Evolutionary conservation across 2,797 vertebrate species (phyloP).

Genomic region (Helarctos malayanus): DNA sequence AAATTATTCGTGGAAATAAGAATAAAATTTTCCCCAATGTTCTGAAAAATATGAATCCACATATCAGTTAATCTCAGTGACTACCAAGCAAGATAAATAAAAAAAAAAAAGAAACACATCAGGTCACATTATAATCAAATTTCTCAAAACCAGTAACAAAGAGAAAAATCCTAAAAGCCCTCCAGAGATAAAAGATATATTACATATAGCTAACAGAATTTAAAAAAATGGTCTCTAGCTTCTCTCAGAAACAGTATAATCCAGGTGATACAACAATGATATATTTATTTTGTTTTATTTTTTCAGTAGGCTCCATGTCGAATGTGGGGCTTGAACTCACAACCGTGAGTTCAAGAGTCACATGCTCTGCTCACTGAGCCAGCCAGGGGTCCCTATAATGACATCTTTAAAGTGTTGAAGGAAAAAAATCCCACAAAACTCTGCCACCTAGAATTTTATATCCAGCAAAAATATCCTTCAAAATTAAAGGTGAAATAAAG

Average conservation of each 20-base stretch:
- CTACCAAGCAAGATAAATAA: not conserved
- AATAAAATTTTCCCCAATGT: not conserved
- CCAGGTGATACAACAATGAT: not conserved
- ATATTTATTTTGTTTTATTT: not conserved
- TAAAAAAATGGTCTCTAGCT: not conserved
- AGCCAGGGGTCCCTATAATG: not conserved
- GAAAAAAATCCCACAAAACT: not conserved
- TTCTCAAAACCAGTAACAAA: not conserved
- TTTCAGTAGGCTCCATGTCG: not conserved
- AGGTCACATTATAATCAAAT: not conserved
- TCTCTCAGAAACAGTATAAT: not conserved
- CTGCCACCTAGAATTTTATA: constrained; percentile 13
- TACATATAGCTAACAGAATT: not conserved
- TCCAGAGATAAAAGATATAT: not conserved
- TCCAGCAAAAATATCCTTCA: not conserved
- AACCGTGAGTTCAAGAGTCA: not conserved
- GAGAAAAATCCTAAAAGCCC: not conserved
- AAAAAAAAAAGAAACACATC: not conserved
- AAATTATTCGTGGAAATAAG: not conserved
- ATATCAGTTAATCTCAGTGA: not conserved
- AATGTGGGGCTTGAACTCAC: not conserved
- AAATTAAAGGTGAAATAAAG: not conserved
- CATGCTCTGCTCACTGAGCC: not conserved
- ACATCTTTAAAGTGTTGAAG: not conserved
- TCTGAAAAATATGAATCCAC: not conserved